Evolutionary conservation across 2,888 invertebrate genomes (phyloP).

Genomic region (Xiphydria camelus): DNA sequence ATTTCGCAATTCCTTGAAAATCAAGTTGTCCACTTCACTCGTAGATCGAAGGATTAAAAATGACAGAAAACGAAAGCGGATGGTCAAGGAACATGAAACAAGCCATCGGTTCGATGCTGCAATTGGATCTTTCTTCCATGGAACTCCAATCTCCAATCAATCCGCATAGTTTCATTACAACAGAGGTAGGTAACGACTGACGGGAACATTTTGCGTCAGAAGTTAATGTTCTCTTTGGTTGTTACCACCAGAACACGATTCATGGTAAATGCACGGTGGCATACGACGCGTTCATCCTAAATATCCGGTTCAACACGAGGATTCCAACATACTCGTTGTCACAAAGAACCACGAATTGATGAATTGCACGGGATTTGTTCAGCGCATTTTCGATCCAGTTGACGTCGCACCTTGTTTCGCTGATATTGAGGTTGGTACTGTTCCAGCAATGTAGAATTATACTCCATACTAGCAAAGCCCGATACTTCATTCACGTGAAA

Average conservation of each 20-base stretch:
- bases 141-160: constrained; percentile 23
- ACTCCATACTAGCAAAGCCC: no score
- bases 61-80: constrained; percentile 41
- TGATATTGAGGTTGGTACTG: constrained; percentile 28
- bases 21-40: no score
- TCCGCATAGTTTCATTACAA: constrained; percentile 40
- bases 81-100: constrained; percentile 57
- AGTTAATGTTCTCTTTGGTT: constrained; percentile 57
- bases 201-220: constrained; percentile 44
- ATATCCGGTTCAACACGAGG: constrained; percentile 6
- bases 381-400: constrained; percentile 36
- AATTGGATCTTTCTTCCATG: constrained; percentile 46
- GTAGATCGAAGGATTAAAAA: constrained; percentile 44
- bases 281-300: constrained; percentile 46
- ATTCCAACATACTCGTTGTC: constrained; percentile 32
- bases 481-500: no score
- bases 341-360: constrained; percentile 45
- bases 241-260: constrained; percentile 57
- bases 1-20: no score
- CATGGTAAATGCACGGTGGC: constrained; percentile 49
- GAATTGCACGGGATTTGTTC: constrained; percentile 39
- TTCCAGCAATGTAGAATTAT: background rate
- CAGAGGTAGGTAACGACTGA: constrained; percentile 57
- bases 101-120: constrained; percentile 54
- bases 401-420: constrained; percentile 31